Evolutionary conservation across 2,797 vertebrate genomes (phyloP), one percentile per base, ranked within the genome.

Genomic region (Crocodylus rhombifer): DNA sequence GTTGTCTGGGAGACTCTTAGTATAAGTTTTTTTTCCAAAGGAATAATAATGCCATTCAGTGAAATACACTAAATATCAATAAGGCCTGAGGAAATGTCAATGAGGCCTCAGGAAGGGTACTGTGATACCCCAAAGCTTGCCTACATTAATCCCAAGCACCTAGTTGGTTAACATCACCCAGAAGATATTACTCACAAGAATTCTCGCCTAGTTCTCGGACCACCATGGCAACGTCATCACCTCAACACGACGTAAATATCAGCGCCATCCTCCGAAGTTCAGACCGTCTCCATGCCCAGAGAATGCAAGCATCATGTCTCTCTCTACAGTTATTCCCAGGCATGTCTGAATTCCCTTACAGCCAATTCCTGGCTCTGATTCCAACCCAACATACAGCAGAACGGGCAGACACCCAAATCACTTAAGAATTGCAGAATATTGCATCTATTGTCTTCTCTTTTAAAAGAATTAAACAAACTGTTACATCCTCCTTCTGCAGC

Each of bases 361-460:
- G 87, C 61, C 90, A 77, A 21, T 77, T 93, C 82, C 84, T 81
- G 74, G 80, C 3, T 5, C 75, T 51, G 65, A 71, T 82, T 36
- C 85, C 83, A 17, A 63, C 23, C 75, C 28, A 61, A 61, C 81
- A 91, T 12, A 51, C 73, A 88, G 67, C n/a, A 62, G 30, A 63
- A 64, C 3, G 28, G 92, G 88, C 83, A 84, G 42, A n/a, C 62
- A 88, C 78, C 88, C 94, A 86, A 92, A 81, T 57, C 80, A 60
- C 77, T 78, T 67, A 80, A 84, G 80, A 58, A 75, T 82, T 82
- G 23, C 26, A 74, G 82, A 8, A 91, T 84, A 95, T 56, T 58
- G 42, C 61, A 91, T 84, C 88, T 82, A 67, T 57, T 87, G 76
- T 73, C 28, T 42, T 33, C 17, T 90, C 80, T 90, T 86, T 55